phyloP scores from a whole-genome alignment of 2,797 vertebrate species.

The Liasis olivaceus region DNA sequence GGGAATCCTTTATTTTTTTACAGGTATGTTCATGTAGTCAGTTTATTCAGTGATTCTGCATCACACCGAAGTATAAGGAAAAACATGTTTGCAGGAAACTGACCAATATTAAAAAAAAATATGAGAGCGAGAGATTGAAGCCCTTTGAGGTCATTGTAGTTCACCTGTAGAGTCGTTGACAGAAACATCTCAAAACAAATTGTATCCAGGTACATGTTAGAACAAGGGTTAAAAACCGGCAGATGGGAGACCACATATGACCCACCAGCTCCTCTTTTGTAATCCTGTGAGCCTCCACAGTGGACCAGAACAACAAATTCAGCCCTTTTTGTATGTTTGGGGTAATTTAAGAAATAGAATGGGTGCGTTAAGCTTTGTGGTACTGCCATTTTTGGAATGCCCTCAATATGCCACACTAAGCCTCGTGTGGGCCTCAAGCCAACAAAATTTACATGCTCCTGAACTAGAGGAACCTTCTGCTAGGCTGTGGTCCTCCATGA shows the following conservation, averaged over 20 bases:
- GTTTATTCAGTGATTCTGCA: background rate
- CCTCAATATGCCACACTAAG: background rate
- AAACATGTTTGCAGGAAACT: background rate
- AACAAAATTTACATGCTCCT: background rate
- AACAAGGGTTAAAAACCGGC: background rate
- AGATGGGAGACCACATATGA: background rate
- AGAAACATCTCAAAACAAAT: background rate
- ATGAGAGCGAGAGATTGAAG: background rate
- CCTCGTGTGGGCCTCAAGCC: background rate
- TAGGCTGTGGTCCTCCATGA: background rate
- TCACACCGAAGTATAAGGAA: background rate
- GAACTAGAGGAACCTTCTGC: background rate
- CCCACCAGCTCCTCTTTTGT: background rate
- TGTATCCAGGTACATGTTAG: background rate
- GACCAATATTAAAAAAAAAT: background rate
- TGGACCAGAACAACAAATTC: background rate
- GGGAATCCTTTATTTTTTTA: background rate
- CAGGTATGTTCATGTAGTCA: background rate
- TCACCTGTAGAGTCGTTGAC: background rate
- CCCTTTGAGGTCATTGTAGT: background rate
- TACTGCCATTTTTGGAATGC: background rate
- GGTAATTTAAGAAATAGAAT: background rate
- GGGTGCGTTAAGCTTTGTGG: background rate
- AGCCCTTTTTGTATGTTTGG: background rate
- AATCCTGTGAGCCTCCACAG: background rate